Conservation (phyloP, 37 sponge, comb jelly and placozoan genomes). For the Aplysina aerophoba region DNA sequence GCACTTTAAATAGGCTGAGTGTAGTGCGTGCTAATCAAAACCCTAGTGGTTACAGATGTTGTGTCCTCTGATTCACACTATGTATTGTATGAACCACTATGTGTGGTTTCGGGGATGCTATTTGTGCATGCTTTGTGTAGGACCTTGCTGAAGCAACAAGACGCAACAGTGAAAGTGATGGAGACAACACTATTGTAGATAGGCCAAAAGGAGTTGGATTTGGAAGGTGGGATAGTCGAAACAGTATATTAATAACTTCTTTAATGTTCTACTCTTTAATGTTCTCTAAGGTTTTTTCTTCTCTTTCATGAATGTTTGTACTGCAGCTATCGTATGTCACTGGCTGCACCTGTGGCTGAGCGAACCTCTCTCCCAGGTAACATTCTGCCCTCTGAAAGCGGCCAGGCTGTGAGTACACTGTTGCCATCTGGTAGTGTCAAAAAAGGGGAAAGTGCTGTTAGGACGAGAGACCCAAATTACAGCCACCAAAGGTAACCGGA, state of each 20-base stretch:
- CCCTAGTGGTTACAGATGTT: no score
- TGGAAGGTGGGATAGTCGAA: conserved; percentile 40
- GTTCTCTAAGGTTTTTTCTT: no score
- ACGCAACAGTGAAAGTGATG: conserved; percentile 48
- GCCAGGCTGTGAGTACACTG: no score
- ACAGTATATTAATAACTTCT: no score
- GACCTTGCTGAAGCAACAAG: conserved; percentile 72
- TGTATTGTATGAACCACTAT: conserved; percentile 54
- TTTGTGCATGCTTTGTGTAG: background rate
- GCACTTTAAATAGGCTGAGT: no score
- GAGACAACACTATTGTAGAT: conserved; percentile 46
- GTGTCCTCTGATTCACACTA: no score
- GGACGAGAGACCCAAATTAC: no score
- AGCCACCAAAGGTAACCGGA: no score
- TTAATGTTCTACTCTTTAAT: no score
- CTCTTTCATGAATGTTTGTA: background rate
- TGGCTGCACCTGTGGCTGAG: conserved; percentile 26
- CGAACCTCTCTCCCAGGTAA: background rate
- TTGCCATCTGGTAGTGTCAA: background rate
- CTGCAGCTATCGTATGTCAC: conserved; percentile 24
- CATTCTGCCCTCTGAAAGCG: no score
- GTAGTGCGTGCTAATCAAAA: no score
- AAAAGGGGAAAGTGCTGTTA: background rate
- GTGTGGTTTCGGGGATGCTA: conserved; percentile 41
- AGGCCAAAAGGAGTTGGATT: conserved; percentile 76